phyloP scores from a whole-genome alignment of 2,888 invertebrate genomes.

The Hirtodrosophila confusa region DNA sequence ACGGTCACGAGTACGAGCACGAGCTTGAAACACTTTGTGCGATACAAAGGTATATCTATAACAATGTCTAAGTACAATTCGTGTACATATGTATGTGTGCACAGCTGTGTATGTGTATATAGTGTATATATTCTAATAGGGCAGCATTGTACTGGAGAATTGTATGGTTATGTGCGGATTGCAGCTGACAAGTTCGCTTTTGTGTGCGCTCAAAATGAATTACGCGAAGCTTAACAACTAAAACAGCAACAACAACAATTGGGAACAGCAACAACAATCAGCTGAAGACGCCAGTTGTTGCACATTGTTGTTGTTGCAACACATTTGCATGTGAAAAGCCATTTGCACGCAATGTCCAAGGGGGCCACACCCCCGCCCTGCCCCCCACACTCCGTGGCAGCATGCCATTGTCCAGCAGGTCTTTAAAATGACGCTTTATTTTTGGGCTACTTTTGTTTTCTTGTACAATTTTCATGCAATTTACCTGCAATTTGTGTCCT shows the following conservation, averaged over 20 bases:
- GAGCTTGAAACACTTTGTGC: no score
- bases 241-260: slow-evolving; percentile 10
- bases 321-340: slow-evolving; percentile 47
- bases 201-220: slow-evolving; percentile 39
- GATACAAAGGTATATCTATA: no score
- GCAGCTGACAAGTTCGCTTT: slow-evolving; percentile 16
- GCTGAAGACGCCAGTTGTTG: slow-evolving; percentile 15
- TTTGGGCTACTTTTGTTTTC: slow-evolving; percentile 1
- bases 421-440: no score
- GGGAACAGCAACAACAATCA: not conserved
- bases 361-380: not conserved
- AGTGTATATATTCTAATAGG: no score
- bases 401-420: no score
- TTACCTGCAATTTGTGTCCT: slow-evolving; percentile 64
- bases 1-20: no score
- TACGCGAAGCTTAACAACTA: slow-evolving; percentile 38
- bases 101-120: no score
- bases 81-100: no score
- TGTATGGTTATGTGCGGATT: slow-evolving; percentile 1
- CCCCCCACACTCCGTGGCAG: not conserved
- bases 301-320: slow-evolving; percentile 20
- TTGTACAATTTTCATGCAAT: slow-evolving; percentile 59
- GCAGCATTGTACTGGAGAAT: not conserved
- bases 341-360: slow-evolving; percentile 61
- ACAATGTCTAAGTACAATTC: no score